phyloP scores from a whole-genome alignment of 2,888 invertebrate species.

The Chouioia cunea region DNA sequence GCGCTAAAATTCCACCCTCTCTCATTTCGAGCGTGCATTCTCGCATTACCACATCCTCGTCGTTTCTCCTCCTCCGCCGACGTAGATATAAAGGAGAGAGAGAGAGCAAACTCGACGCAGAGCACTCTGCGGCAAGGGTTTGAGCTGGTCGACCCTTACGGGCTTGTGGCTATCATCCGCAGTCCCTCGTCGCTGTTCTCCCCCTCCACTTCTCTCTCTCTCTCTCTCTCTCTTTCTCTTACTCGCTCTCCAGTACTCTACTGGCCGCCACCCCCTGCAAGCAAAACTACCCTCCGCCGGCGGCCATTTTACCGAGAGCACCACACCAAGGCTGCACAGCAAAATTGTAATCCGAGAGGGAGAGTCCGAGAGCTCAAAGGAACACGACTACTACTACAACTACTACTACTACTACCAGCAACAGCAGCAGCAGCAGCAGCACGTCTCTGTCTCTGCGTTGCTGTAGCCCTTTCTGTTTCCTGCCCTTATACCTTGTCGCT shows the following conservation, averaged over 20 bases:
- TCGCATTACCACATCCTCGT: conserved; percentile 48
- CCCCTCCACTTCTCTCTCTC: conserved; percentile 49
- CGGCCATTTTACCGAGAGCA: conserved; percentile 65
- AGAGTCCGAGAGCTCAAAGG: conserved; percentile 57
- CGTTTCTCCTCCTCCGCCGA: conserved; percentile 36
- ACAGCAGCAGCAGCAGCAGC: background rate
- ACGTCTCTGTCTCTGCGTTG: conserved; percentile 10
- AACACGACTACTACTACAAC: conserved; percentile 50
- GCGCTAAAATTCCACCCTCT: conserved; percentile 64
- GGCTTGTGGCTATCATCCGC: conserved; percentile 68
- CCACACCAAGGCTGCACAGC: conserved; percentile 6
- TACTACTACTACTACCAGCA: conserved; percentile 1
- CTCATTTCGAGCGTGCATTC: conserved; percentile 47
- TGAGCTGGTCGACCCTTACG: conserved; percentile 66
- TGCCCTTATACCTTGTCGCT: background rate
- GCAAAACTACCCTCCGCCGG: conserved; percentile 67
- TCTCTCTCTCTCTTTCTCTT: conserved; percentile 47
- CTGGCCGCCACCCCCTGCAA: conserved; percentile 55
- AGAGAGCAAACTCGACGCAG: conserved; percentile 41
- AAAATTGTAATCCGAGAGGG: conserved; percentile 65
- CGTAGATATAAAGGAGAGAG: conserved; percentile 63
- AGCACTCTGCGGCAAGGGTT: conserved; percentile 64
- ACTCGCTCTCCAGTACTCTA: conserved; percentile 49
- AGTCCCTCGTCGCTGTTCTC: conserved; percentile 54
- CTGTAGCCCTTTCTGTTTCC: conserved; percentile 28